Base-by-base conservation (phyloP, 2,888 invertebrate genomes). In the Caprella mutica region DNA sequence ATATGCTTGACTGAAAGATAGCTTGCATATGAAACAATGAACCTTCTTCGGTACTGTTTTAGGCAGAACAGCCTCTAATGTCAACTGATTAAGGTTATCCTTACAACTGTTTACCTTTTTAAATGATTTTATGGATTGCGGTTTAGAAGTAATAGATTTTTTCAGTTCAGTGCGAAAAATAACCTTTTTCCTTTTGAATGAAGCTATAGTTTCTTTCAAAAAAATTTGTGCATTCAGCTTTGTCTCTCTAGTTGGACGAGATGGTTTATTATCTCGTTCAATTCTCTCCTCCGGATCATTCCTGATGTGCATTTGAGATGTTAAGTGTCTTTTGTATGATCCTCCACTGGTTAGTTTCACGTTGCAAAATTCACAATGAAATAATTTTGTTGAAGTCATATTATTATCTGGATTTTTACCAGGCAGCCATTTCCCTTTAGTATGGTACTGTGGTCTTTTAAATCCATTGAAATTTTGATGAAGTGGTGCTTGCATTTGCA, bases 371-470 rank as follows among this genome's bases (percentile, higher is more conserved):
- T 58, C 43, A 27, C 64, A 64, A 14, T 61, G 55, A 44, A 58
- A 56, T 35, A 52, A 53, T 3, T 53, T 39, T 8, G 24, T 46
- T 21, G 40, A 48, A 8, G 50, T 52, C 30, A 48, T 50, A 27
- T 57, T 58, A 24, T 52, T 50, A 40, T 50, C 58, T 8, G 57
- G 44, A 39, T 57, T 55, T 46, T 64, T 64, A 5, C 64, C 64
- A 12, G 64, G 64, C 30, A 64, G 46, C 64, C 64, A 64, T 26
- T 64, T 64, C 9, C 64, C 64, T 38, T 64, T 64, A 4, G 64
- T 64, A 35, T 55, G 50, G 23, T 52, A 35, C 6, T 58, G 59
- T 33, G 64, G 64, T 26, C 26, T 48, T n/a, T n/a, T n/a, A n/a
- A n/a, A n/a, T n/a, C n/a, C n/a, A n/a, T n/a, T n/a, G n/a, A n/a